phyloP scores from a whole-genome alignment of 2,113 vertebrate species.

The Python bivittatus region DNA sequence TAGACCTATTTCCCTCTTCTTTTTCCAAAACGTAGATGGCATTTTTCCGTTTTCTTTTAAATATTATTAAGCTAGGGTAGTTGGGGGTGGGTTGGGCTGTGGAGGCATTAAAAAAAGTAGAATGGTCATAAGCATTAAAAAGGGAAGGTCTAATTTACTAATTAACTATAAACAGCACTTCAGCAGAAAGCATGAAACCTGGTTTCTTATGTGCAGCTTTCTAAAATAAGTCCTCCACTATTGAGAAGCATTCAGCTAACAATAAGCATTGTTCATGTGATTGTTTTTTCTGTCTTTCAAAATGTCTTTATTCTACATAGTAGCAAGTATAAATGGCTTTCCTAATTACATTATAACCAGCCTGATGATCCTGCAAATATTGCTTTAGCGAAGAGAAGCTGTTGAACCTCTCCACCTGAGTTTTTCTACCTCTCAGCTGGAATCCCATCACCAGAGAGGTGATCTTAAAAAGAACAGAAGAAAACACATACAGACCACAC shows the following conservation, averaged over 20 bases:
- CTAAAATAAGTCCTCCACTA: neutral
- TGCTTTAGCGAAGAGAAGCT: conserved; percentile 22
- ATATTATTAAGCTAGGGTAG: neutral
- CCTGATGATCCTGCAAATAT: conserved; percentile 26
- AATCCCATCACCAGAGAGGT: conserved; percentile 30
- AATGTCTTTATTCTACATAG: conserved; percentile 10
- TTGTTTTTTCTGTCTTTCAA: neutral
- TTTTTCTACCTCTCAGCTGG: conserved; percentile 12
- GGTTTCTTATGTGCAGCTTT: neutral
- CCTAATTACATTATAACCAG: conserved; percentile 15
- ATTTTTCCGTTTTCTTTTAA: neutral
- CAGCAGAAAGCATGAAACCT: neutral
- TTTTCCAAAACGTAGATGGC: neutral
- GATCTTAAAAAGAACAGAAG: neutral
- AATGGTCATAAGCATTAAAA: neutral
- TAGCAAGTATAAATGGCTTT: neutral
- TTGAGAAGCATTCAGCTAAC: neutral
- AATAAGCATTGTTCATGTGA: neutral
- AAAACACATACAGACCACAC: neutral
- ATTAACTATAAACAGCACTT: neutral
- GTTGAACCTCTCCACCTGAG: neutral
- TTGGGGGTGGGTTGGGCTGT: neutral
- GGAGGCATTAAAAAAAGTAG: neutral
- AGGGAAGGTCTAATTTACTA: neutral
- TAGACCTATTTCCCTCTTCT: neutral